Conservation (phyloP, 2,797 vertebrate species). For the Ciconia nigra region DNA sequence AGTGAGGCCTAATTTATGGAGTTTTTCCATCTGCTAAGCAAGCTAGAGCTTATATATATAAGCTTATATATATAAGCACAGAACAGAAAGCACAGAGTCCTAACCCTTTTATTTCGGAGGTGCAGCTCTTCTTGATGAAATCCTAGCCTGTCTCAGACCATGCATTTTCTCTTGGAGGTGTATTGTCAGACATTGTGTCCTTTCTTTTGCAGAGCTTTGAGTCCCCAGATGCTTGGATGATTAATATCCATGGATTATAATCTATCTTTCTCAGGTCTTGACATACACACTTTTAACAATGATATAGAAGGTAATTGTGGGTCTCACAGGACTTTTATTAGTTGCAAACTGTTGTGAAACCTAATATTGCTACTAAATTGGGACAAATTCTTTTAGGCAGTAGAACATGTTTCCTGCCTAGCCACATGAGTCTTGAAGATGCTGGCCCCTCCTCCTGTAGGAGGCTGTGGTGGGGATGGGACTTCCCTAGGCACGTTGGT, state of each 20-base stretch:
- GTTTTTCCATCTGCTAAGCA: neutral
- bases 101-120: neutral
- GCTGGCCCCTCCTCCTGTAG: neutral
- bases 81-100: neutral
- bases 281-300: neutral
- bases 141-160: neutral
- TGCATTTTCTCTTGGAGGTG: neutral
- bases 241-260: neutral
- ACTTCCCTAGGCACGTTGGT: accelerated
- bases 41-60: neutral
- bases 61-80: neutral
- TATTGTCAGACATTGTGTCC: neutral
- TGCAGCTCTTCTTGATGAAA: neutral
- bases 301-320: neutral
- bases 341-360: neutral
- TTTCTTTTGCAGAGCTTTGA: neutral
- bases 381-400: neutral
- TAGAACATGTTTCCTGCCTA: neutral
- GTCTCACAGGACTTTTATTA: neutral
- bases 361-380: neutral
- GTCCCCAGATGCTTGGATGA: neutral
- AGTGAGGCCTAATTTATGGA: neutral
- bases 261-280: neutral
- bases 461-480: neutral
- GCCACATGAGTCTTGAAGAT: accelerated